Conservation (phyloP, 2,113 vertebrate genomes). For the Callocephalon fimbriatum region DNA sequence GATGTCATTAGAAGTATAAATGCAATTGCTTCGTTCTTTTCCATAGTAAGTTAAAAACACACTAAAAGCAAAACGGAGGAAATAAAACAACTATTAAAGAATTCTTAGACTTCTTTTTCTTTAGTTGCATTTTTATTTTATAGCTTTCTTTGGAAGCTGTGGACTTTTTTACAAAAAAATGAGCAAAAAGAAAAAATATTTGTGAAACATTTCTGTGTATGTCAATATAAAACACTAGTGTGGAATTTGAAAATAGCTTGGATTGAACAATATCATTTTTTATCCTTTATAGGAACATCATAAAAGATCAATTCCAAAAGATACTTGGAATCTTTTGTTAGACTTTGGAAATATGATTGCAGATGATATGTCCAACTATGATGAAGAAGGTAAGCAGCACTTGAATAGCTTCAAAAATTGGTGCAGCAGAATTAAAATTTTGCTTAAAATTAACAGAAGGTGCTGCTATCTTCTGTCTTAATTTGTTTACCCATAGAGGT, state of each 20-base stretch:
- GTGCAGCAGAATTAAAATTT: not conserved
- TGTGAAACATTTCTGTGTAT: not conserved
- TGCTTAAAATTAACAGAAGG: not conserved
- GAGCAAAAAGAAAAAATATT: not conserved
- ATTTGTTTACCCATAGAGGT: not conserved
- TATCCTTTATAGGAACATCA: slow-evolving; percentile 86
- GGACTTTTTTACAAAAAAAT: not conserved
- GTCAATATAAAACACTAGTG: not conserved
- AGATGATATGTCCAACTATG: slow-evolving; percentile 97
- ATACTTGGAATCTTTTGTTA: slow-evolving; percentile 96
- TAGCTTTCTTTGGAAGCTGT: not conserved
- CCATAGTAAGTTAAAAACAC: not conserved
- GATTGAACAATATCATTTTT: not conserved
- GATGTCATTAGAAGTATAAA: not conserved
- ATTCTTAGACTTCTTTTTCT: not conserved
- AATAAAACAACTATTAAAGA: not conserved
- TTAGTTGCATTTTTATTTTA: not conserved
- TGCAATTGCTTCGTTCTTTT: not conserved
- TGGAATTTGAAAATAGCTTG: not conserved
- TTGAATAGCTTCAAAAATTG: not conserved
- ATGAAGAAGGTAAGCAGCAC: slow-evolving; percentile 88
- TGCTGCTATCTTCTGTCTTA: not conserved
- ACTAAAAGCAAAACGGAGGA: not conserved
- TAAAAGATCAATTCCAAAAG: slow-evolving; percentile 95
- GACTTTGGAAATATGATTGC: slow-evolving; percentile 97